Conservation (phyloP, 2,797 vertebrate genomes). For the Picus viridis region DNA sequence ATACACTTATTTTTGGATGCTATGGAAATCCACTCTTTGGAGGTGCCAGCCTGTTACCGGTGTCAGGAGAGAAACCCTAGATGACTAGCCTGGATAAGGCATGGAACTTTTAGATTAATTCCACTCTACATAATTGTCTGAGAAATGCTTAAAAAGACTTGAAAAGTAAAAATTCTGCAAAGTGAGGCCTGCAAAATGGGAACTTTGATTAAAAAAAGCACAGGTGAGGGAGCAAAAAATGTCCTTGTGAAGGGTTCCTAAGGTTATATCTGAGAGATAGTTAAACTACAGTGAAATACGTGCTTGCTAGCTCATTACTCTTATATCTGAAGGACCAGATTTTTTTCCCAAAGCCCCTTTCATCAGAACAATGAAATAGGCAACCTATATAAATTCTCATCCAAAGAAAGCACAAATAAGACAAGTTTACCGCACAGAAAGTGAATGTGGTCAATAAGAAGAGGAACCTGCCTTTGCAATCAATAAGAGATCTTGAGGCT, state of each 20-base stretch:
- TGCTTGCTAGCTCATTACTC: constrained; percentile 26
- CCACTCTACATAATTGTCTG: constrained; percentile 14
- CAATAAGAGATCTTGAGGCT: constrained; percentile 49
- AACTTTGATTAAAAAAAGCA: background rate
- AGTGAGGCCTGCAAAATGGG: background rate
- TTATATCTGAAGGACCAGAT: background rate
- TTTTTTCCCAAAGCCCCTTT: background rate
- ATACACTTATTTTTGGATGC: constrained; percentile 19
- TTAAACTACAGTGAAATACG: background rate
- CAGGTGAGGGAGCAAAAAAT: constrained; percentile 7
- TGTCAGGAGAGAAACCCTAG: constrained; percentile 13
- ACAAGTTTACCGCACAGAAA: constrained; percentile 1
- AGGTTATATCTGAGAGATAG: background rate
- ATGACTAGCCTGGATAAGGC: constrained; percentile 27
- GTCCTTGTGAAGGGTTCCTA: constrained; percentile 12
- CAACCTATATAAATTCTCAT: background rate
- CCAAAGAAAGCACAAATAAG: constrained; percentile 13
- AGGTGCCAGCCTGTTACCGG: background rate
- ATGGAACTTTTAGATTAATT: constrained; percentile 48
- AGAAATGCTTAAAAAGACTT: constrained; percentile 1
- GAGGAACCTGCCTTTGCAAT: constrained; percentile 34
- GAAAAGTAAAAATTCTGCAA: constrained; percentile 13
- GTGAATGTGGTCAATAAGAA: constrained; percentile 20
- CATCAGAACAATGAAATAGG: constrained; percentile 11
- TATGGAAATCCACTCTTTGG: constrained; percentile 33